Percentiles rank a stretch among this genome's conserved stretches.
phyloP scores from a whole-genome alignment of 2,113 vertebrate genomes.

The Tragelaphus imberbis region DNA sequence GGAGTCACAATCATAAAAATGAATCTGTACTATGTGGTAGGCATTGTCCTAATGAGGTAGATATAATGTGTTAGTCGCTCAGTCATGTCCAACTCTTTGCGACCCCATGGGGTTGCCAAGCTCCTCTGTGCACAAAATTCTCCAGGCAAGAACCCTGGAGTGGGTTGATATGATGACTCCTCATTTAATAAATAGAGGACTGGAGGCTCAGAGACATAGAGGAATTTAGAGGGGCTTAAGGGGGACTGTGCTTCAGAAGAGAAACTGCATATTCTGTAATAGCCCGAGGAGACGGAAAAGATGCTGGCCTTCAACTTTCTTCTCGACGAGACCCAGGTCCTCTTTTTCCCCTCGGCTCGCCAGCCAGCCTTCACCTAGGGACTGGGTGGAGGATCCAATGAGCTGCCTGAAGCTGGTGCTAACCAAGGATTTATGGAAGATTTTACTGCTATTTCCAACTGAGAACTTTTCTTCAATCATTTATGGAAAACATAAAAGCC shows the following conservation, averaged over 20 bases:
- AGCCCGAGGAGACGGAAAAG: not conserved
- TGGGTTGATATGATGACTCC: not conserved
- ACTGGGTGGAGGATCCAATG: not conserved
- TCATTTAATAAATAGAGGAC: not conserved
- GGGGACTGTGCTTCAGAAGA: not conserved
- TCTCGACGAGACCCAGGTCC: not conserved
- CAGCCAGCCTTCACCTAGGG: not conserved
- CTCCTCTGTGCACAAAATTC: not conserved
- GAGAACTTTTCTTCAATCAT: slow-evolving; percentile 79
- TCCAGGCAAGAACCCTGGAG: not conserved
- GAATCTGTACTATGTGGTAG: not conserved
- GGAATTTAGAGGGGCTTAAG: not conserved
- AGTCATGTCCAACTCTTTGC: not conserved
- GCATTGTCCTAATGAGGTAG: not conserved
- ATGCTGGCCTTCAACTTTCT: fast-evolving
- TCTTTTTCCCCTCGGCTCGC: not conserved
- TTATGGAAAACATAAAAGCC: slow-evolving; percentile 82
- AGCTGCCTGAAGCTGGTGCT: slow-evolving; percentile 12
- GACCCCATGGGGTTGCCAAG: not conserved
- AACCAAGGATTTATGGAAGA: slow-evolving; percentile 73
- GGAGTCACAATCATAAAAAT: not conserved
- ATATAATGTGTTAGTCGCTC: not conserved
- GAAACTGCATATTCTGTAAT: not conserved
- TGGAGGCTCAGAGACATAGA: not conserved
- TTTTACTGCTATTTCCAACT: slow-evolving; percentile 75